These are phyloP conservation scores for Polymixis lichenea DNA, from an alignment of 2,888 invertebrate species.

Conservation along the genomic window DNA sequence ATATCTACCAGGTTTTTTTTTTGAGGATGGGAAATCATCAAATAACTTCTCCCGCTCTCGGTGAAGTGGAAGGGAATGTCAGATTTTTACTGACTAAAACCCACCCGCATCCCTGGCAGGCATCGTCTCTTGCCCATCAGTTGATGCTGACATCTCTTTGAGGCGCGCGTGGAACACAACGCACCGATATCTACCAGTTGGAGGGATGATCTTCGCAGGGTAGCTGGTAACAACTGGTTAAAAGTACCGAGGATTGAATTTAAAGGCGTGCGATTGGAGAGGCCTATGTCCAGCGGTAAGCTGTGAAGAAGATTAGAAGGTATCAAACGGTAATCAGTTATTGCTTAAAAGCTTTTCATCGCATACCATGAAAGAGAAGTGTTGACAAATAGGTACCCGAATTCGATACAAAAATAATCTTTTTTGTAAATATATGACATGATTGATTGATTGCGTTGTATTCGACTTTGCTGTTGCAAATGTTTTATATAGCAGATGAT, in stretches of 20 bases:
- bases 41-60: no score
- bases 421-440: not conserved
- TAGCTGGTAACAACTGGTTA: not conserved
- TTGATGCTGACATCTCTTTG: no score
- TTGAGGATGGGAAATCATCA: no score
- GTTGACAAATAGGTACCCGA: not conserved
- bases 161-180: no score
- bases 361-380: not conserved
- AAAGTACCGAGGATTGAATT: not conserved
- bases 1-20: no score
- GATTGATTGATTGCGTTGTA: constrained; percentile 19
- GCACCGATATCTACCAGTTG: no score
- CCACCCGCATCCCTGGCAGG: no score
- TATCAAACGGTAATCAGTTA: not conserved
- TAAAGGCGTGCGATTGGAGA: not conserved
- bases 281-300: not conserved
- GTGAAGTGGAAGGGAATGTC: no score
- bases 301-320: not conserved
- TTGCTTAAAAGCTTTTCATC: not conserved
- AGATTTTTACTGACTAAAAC: no score
- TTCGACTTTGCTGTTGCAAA: constrained; percentile 1
- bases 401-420: constrained; percentile 12
- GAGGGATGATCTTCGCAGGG: no score
- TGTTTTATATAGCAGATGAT: not conserved
- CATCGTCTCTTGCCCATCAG: no score